phyloP scores from a whole-genome alignment of 2,797 vertebrate genomes.

The Sebastes goodei region DNA sequence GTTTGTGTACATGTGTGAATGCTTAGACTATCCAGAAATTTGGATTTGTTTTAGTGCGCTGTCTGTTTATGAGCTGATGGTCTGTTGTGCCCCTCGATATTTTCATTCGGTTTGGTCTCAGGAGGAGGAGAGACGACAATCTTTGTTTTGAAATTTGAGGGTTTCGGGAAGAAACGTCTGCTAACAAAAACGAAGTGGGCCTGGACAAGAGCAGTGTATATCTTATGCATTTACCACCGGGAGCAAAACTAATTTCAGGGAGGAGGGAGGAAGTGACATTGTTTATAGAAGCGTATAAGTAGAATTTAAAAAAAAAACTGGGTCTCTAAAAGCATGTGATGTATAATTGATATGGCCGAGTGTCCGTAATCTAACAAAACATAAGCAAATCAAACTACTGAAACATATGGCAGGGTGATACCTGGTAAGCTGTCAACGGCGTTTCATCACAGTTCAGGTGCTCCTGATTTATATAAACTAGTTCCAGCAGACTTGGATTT shows the following conservation, averaged over 20 bases:
- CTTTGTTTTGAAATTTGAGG: not conserved
- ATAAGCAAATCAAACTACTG: not conserved
- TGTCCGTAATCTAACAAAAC: not conserved
- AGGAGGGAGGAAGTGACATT: not conserved
- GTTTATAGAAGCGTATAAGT: not conserved
- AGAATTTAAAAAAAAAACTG: not conserved
- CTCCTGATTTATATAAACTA: not conserved
- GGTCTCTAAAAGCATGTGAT: not conserved
- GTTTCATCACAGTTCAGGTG: not conserved
- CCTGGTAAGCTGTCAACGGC: not conserved
- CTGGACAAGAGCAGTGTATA: slow-evolving; percentile 1
- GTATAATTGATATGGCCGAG: not conserved
- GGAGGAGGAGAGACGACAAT: not conserved
- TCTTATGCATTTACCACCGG: not conserved
- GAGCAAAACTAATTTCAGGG: slow-evolving; percentile 3
- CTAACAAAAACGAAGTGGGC: not conserved
- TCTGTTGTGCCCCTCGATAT: not conserved
- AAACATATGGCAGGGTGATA: not conserved
- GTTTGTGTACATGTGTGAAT: not conserved
- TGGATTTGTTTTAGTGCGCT: not conserved
- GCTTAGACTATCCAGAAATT: not conserved
- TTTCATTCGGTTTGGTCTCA: slow-evolving; percentile 2
- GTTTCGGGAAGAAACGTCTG: not conserved
- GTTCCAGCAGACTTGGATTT: not conserved
- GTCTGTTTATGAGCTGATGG: not conserved